These are phyloP conservation scores for Chrosomus eos DNA, from an alignment of 2,797 vertebrate genomes.

Conservation along the genomic window DNA sequence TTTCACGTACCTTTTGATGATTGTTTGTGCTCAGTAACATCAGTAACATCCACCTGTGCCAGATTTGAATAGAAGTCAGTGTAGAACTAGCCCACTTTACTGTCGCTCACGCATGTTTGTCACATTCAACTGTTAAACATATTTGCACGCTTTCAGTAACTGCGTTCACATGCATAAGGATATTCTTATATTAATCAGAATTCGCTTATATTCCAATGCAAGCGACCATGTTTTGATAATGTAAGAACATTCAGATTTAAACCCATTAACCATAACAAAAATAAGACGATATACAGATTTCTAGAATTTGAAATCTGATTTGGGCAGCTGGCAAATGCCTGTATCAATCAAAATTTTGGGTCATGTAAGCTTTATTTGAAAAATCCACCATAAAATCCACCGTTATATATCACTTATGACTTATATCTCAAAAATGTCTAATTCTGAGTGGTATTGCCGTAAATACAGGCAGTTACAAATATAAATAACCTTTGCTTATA, in stretches of 20 bases:
- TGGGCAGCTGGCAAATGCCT: too few species aligned
- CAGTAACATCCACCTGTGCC: too few species aligned
- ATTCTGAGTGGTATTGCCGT: too few species aligned
- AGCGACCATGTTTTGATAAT: neutral
- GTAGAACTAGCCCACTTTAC: neutral
- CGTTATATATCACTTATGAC: too few species aligned
- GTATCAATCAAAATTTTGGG: neutral
- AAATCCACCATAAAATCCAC: neutral
- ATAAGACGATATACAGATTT: neutral
- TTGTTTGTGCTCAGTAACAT: neutral
- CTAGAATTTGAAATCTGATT: slow-evolving; percentile 5
- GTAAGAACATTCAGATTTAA: neutral
- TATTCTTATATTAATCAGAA: neutral
- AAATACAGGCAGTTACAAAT: too few species aligned
- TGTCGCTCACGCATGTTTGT: neutral
- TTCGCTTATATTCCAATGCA: neutral
- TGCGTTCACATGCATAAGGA: neutral
- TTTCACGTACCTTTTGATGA: neutral
- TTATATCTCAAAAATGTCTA: too few species aligned
- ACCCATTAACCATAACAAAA: neutral
- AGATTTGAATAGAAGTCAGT: neutral
- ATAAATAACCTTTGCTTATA: too few species aligned
- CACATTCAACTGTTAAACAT: neutral
- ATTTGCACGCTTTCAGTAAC: neutral
- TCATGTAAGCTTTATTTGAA: neutral